phyloP scores from a whole-genome alignment of 2,113 vertebrate genomes.

The Puntigrus tetrazona region DNA sequence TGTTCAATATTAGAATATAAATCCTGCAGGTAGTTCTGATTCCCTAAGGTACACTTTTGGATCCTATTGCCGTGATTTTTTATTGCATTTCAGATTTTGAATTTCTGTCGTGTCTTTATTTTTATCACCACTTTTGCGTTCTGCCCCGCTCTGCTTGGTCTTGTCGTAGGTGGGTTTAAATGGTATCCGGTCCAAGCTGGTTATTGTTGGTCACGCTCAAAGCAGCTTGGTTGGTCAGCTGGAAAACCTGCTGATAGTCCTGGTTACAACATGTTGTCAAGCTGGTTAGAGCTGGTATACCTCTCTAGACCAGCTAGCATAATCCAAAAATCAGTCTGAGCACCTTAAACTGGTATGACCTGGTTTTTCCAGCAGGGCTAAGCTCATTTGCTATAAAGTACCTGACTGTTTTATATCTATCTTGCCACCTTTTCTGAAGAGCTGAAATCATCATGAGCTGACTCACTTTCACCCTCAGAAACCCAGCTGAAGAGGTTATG shows the following conservation, averaged over 20 bases:
- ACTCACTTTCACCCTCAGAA: slow-evolving; percentile 10
- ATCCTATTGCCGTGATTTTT: not conserved
- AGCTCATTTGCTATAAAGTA: not conserved
- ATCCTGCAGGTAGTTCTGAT: not conserved
- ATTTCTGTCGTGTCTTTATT: not conserved
- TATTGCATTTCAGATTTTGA: not conserved
- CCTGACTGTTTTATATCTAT: not conserved
- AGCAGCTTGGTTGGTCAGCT: not conserved
- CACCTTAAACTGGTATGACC: not conserved
- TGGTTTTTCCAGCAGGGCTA: not conserved
- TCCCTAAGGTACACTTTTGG: not conserved
- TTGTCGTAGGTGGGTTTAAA: not conserved
- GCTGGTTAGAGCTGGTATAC: not conserved
- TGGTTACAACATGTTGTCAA: not conserved
- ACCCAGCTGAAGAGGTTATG: slow-evolving; percentile 10
- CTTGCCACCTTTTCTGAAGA: slow-evolving; percentile 6
- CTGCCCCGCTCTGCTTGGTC: not conserved
- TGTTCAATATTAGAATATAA: not conserved
- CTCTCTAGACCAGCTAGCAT: not conserved
- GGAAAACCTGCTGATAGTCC: not conserved
- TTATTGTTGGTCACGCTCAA: not conserved
- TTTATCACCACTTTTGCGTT: not conserved
- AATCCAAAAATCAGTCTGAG: not conserved
- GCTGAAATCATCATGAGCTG: slow-evolving; percentile 21
- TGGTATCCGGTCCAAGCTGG: not conserved